Evolutionary conservation across 2,113 vertebrate genomes (phyloP).

Genomic region (Rhabdornis inornatus): DNA sequence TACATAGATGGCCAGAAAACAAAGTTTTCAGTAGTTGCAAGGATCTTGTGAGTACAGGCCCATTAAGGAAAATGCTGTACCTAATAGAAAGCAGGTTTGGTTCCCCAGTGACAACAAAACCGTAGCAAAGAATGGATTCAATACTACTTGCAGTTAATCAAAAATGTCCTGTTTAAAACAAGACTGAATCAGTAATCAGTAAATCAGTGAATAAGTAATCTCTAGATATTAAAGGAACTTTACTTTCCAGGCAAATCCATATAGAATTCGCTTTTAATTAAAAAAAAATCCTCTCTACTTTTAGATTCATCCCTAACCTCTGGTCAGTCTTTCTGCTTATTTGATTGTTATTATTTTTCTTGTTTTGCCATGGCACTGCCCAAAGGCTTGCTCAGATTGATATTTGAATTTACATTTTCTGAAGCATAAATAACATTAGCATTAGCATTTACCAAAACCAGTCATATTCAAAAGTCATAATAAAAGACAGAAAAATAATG

Average conservation of each 20-base stretch:
- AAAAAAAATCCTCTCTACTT: not conserved
- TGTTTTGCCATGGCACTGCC: not conserved
- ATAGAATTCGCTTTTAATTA: not conserved
- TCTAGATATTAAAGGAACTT: not conserved
- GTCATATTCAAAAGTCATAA: not conserved
- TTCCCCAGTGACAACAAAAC: not conserved
- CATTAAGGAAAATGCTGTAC: not conserved
- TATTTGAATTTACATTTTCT: not conserved
- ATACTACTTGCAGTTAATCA: not conserved
- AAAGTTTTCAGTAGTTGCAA: not conserved
- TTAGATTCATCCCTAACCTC: not conserved
- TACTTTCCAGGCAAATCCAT: not conserved
- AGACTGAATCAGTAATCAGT: not conserved
- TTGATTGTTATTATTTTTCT: not conserved
- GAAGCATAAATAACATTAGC: not conserved
- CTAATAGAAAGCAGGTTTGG: not conserved
- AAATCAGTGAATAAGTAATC: not conserved
- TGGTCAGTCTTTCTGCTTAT: not conserved
- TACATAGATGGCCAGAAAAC: not conserved
- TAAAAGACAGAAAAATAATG: not conserved
- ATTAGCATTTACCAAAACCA: not conserved
- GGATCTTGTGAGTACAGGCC: not conserved
- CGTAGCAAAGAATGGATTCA: not conserved
- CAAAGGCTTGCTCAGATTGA: not conserved
- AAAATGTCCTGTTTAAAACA: not conserved